Conservation (phyloP, 2,797 vertebrate species). For the Sebastiscus albofasciatus region DNA sequence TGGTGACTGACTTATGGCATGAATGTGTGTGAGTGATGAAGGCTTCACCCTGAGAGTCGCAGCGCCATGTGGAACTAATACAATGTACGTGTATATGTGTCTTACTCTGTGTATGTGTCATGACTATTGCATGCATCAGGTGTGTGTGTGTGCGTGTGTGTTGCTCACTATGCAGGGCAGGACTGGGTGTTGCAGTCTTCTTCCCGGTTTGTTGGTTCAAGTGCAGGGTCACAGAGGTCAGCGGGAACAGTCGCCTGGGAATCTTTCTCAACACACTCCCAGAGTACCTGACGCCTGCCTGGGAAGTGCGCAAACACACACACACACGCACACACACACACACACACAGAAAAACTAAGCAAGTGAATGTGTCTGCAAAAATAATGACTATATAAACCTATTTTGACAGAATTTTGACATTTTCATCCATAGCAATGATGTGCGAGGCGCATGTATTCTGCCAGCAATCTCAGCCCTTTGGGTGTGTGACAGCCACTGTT, state of each 20-base stretch:
- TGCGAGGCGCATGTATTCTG: neutral
- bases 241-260: conserved; percentile 62
- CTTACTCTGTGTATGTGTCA: neutral
- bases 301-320: conserved; percentile 24
- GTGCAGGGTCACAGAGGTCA: conserved; percentile 73
- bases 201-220: conserved; percentile 56
- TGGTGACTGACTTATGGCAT: conserved; percentile 20
- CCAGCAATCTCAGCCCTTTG: neutral
- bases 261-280: conserved; percentile 73
- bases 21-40: conserved; percentile 27
- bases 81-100: neutral
- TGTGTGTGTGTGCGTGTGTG: conserved; percentile 8
- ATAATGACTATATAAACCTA: neutral
- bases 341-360: neutral
- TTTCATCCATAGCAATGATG: neutral
- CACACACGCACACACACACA: neutral
- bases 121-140: neutral
- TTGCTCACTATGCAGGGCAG: conserved; percentile 80
- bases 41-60: conserved; percentile 4
- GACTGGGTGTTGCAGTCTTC: conserved; percentile 77
- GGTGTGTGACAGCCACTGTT: neutral
- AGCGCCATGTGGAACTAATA: conserved; percentile 27
- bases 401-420: neutral
- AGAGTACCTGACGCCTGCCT: conserved; percentile 76
- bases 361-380: neutral